A percentile compares a stretch with the other conserved stretches of the same genome.
These are phyloP conservation scores for Leptosomus discolor DNA, from an alignment of 2,113 vertebrate species.

Conservation along the genomic window DNA sequence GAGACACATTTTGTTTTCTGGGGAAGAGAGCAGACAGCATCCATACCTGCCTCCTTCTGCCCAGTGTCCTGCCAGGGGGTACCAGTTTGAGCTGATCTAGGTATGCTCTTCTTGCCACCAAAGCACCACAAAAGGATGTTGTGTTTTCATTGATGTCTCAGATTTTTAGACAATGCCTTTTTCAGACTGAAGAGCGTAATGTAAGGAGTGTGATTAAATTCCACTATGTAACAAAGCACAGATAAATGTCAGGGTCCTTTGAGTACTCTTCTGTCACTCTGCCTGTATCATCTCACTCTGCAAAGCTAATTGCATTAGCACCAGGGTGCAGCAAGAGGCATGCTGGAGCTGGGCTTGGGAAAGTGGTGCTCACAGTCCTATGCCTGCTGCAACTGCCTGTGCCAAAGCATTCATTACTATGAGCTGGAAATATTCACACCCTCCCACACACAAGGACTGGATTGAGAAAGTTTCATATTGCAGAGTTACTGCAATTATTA, in stretches of 20 bases:
- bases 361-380: background rate
- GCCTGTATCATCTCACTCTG: background rate
- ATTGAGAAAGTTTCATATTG: constrained; percentile 48
- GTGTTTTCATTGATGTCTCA: background rate
- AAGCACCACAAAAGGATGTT: background rate
- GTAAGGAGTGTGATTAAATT: background rate
- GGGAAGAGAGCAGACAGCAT: background rate
- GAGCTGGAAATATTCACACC: constrained; percentile 63
- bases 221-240: background rate
- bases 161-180: background rate
- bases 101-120: background rate
- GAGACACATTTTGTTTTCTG: background rate
- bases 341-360: background rate
- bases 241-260: background rate
- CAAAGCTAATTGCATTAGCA: background rate
- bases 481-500: constrained; percentile 52
- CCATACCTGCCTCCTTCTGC: background rate
- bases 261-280: background rate
- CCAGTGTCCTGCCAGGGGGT: background rate
- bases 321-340: background rate
- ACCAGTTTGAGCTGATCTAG: background rate
- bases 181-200: background rate
- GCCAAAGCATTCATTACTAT: constrained; percentile 49
- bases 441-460: constrained; percentile 43
- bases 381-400: background rate